Percentiles rank a stretch among this genome's conserved stretches.
Conservation (phyloP, 2,113 vertebrate genomes). For the Dicrurus megarhynchus region DNA sequence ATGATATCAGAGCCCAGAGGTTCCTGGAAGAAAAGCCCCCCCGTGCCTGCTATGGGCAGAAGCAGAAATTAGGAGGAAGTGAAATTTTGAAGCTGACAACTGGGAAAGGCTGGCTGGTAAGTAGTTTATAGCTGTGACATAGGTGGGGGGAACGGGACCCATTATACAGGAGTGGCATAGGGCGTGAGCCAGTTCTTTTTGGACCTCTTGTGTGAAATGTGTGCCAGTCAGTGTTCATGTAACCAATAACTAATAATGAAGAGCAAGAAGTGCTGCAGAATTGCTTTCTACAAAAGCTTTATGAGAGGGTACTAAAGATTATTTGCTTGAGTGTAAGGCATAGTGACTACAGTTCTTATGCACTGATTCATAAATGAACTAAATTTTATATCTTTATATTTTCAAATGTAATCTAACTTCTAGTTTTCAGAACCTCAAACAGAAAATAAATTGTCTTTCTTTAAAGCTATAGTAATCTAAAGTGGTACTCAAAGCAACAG, state of each 20-base stretch:
- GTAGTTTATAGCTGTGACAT: not conserved
- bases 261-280: not conserved
- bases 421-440: not conserved
- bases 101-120: constrained; percentile 96
- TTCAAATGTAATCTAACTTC: not conserved
- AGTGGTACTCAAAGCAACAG: not conserved
- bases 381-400: not conserved
- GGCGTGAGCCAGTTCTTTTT: not conserved
- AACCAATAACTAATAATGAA: not conserved
- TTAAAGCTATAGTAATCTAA: not conserved
- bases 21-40: constrained; percentile 86
- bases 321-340: not conserved
- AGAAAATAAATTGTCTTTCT: not conserved
- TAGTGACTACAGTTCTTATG: not conserved
- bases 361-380: not conserved
- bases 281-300: not conserved
- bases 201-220: not conserved
- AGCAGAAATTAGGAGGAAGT: constrained; percentile 78
- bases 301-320: not conserved
- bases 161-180: fast-evolving
- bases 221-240: not conserved
- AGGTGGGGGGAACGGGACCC: not conserved
- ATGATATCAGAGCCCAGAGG: constrained; percentile 93
- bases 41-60: constrained; percentile 68
- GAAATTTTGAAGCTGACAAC: constrained; percentile 92